Evolutionary conservation across 2,888 invertebrate genomes (phyloP).

Genomic region (Epinotia nisella): DNA sequence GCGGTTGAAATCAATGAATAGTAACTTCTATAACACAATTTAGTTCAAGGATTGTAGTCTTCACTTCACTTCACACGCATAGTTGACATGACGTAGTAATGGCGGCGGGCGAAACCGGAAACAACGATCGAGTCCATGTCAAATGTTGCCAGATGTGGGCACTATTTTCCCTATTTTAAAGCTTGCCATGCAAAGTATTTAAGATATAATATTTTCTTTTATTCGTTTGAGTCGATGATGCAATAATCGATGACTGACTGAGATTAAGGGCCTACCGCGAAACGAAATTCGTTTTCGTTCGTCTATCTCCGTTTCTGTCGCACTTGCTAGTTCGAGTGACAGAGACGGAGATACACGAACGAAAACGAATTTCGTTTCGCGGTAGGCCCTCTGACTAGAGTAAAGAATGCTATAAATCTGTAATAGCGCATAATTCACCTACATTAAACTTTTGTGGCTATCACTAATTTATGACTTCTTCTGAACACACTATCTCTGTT

Average conservation of each 20-base stretch:
- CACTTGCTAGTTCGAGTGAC: no score
- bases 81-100: slow-evolving; percentile 42
- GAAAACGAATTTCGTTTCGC: no score
- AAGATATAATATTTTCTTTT: neutral
- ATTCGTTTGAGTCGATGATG: neutral
- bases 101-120: slow-evolving; percentile 41
- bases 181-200: neutral
- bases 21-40: slow-evolving; percentile 2
- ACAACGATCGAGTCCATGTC: neutral
- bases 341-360: no score
- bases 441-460: no score
- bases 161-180: slow-evolving; percentile 3
- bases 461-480: no score
- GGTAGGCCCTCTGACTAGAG: no score
- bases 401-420: no score
- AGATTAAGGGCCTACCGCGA: no score
- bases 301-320: no score
- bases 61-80: slow-evolving; percentile 19
- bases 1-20: slow-evolving; percentile 53
- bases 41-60: slow-evolving; percentile 4
- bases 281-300: no score
- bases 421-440: no score
- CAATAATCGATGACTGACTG: neutral
- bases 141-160: slow-evolving; percentile 26
- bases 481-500: no score